Evolutionary conservation across 2,888 invertebrate genomes (phyloP).

Genomic region (Neelides folsomi): DNA sequence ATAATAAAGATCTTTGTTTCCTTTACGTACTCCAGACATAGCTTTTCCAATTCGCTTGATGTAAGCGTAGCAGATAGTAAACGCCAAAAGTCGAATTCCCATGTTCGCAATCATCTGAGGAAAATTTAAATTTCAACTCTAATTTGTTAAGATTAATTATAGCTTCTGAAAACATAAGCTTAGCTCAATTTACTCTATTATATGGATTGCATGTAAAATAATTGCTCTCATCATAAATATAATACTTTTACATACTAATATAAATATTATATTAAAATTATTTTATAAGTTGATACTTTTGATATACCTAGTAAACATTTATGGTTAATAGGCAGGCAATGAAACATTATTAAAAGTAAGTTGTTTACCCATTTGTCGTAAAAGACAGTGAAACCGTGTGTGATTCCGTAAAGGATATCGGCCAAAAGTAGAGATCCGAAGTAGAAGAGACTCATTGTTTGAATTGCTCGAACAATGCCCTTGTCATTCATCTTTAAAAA

Average conservation of each 20-base stretch:
- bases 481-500: conserved; percentile 30
- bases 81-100: conserved; percentile 19
- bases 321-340: no score
- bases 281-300: no score
- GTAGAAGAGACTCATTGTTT: conserved; percentile 20
- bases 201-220: no score
- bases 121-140: neutral
- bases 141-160: no score
- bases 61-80: conserved; percentile 22
- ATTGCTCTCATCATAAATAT: no score
- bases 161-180: no score
- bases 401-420: conserved; percentile 20
- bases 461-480: conserved; percentile 22
- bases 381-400: conserved; percentile 20
- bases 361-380: conserved; percentile 19
- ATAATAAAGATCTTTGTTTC: conserved; percentile 15
- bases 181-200: no score
- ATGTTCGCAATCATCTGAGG: conserved; percentile 21
- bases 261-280: no score
- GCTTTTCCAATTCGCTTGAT: conserved; percentile 25
- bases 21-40: conserved; percentile 22
- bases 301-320: no score
- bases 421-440: conserved; percentile 19
- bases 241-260: no score
- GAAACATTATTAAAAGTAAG: neutral